phyloP scores from a whole-genome alignment of 2,888 invertebrate species.

The Hydriomena furcata region DNA sequence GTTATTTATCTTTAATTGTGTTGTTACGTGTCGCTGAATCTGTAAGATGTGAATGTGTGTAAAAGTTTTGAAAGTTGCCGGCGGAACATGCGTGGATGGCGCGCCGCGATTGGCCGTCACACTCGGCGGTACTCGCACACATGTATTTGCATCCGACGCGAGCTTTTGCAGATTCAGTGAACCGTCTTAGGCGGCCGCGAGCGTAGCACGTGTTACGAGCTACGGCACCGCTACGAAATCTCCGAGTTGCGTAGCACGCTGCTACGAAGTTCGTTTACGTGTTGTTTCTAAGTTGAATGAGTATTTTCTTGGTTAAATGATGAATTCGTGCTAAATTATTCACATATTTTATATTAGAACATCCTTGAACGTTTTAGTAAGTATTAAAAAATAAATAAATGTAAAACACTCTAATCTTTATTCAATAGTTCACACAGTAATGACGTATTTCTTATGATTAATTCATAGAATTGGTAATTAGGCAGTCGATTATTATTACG shows the following conservation, averaged over 20 bases:
- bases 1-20: constrained; percentile 45
- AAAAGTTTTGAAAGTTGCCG: constrained; percentile 78
- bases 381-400: background rate
- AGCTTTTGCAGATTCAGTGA: constrained; percentile 79
- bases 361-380: background rate
- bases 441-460: constrained; percentile 1
- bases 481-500: background rate
- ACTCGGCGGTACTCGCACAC: constrained; percentile 66
- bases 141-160: constrained; percentile 78
- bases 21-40: constrained; percentile 49
- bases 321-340: background rate
- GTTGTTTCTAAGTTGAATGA: background rate
- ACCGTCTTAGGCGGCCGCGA: constrained; percentile 69
- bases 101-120: constrained; percentile 67
- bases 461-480: constrained; percentile 8
- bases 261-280: constrained; percentile 38
- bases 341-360: background rate
- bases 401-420: constrained; percentile 1
- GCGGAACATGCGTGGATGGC: constrained; percentile 72
- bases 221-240: constrained; percentile 54
- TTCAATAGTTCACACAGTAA: background rate
- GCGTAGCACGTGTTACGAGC: constrained; percentile 65
- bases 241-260: constrained; percentile 46
- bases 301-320: background rate
- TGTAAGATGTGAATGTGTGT: constrained; percentile 62